Evolutionary conservation across 2,888 invertebrate genomes (phyloP), one percentile per base, ranked within the genome.

Genomic region (Frankliniella fusca): DNA sequence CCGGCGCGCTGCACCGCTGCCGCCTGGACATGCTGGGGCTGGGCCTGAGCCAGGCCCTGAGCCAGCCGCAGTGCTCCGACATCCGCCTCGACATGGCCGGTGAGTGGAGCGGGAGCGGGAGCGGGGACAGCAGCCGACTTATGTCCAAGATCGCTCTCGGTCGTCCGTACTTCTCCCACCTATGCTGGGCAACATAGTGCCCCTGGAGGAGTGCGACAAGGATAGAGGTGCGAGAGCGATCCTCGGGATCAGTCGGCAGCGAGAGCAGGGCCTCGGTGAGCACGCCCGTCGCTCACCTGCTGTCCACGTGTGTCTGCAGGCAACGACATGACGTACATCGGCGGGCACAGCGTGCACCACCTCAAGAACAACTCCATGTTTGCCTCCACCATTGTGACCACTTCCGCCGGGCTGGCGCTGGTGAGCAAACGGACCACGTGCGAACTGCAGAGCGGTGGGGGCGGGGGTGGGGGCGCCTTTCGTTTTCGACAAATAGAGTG

Each of bases 351-450:
- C n/a, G 70, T 76, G 10, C 27, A 76, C 23, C 70, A 76, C 70
- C 70, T 76, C 70, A 76, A 76, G 27, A 76, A 76, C 70, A 27
- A 76, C 70, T 76, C 70, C 23, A 76, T 76, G 70, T 76, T 76
- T 76, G 70, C 70, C 11, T 76, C 70, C 70, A 23, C 70, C 27
- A 27, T 76, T 10, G 70, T 76, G 23, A 76, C 70, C 70, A 76
- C 70, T 76, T 76, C 70, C 70, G 70, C 23, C 70, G 70, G 70
- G 0, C 9, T 76, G 23, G 27, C 70, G n/a, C 27, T 76, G 70
- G 70, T 27, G 27, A 23, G 70, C 23, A 3, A 27, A 8, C 23
- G 23, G 23, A 76, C 23, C 61, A 61, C 38, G 38, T 38, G 38
- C 38, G 2, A 38, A 38, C 3, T 38, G 38, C 38, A 38, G 38